These are phyloP conservation scores for Phocoena sinus DNA, from an alignment of 2,113 vertebrate species.

Conservation along the genomic window DNA sequence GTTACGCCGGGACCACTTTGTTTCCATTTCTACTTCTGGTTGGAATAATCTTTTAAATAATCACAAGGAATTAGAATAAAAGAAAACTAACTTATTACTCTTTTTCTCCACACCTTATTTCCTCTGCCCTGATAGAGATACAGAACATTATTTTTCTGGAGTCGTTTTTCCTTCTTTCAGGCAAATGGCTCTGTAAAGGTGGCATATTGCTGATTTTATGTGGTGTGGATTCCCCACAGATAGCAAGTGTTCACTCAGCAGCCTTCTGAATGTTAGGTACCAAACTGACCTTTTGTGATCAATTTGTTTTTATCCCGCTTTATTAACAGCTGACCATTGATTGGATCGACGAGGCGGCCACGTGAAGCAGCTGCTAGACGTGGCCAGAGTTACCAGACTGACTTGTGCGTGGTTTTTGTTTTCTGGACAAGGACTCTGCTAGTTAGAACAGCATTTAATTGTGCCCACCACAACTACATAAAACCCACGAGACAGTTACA, in stretches of 20 bases:
- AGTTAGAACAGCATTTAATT: not conserved
- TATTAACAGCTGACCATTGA: not conserved
- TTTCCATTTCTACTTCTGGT: not conserved
- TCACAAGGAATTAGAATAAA: not conserved
- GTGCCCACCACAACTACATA: not conserved
- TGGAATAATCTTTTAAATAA: not conserved
- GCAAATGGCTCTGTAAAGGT: not conserved
- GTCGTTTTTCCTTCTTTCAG: not conserved
- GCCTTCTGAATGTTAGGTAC: conserved; percentile 19
- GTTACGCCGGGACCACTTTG: not conserved
- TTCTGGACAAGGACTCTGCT: conserved; percentile 3
- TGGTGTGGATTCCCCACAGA: not conserved
- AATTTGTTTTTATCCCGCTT: conserved; percentile 21
- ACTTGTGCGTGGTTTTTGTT: conserved; percentile 21
- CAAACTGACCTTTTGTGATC: conserved; percentile 27
- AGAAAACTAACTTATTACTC: fast-evolving
- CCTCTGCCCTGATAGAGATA: not conserved
- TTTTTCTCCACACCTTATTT: not conserved
- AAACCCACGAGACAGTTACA: conserved; percentile 6
- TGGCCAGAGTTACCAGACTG: not conserved
- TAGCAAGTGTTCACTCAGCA: not conserved
- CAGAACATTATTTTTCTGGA: not conserved
- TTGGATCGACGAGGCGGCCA: not conserved
- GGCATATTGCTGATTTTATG: not conserved
- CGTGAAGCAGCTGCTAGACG: not conserved